phyloP scores from a whole-genome alignment of 2,113 vertebrate species.

The Glaucomys volans region DNA sequence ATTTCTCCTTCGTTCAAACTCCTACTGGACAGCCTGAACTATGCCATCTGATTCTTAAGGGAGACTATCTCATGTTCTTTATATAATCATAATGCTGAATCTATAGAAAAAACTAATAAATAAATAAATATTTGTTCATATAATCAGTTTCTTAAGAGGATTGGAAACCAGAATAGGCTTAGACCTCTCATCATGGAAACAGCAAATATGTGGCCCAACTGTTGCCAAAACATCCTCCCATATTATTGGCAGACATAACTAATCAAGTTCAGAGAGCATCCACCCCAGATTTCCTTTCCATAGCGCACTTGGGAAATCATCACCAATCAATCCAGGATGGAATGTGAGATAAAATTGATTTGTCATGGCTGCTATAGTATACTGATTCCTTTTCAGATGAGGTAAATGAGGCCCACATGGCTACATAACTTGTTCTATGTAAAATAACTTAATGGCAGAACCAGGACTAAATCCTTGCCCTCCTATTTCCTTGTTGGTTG shows the following conservation, averaged over 20 bases:
- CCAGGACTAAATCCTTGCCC: background rate
- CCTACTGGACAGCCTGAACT: background rate
- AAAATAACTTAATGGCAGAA: background rate
- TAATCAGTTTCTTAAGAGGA: background rate
- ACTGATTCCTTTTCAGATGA: slow-evolving; percentile 8
- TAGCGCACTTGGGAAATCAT: background rate
- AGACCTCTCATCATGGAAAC: background rate
- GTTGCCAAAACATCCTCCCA: background rate
- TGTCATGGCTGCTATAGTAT: background rate
- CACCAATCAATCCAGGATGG: slow-evolving; percentile 30
- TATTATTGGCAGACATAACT: slow-evolving; percentile 18
- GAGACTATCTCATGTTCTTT: background rate
- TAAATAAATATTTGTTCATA: background rate
- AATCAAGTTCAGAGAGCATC: slow-evolving; percentile 31
- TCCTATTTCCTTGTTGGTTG: background rate
- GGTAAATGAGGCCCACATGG: background rate
- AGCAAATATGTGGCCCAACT: background rate
- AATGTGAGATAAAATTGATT: slow-evolving; percentile 31
- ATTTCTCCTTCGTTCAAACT: background rate
- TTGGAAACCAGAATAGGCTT: slow-evolving; percentile 14
- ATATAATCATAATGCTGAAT: background rate
- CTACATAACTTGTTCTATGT: background rate
- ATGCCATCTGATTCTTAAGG: background rate
- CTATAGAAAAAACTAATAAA: background rate
- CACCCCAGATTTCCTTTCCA: background rate